Evolutionary conservation across 2,888 invertebrate genomes (phyloP), one percentile per base, ranked within the genome.

Genomic region (Prosapia bicincta): DNA sequence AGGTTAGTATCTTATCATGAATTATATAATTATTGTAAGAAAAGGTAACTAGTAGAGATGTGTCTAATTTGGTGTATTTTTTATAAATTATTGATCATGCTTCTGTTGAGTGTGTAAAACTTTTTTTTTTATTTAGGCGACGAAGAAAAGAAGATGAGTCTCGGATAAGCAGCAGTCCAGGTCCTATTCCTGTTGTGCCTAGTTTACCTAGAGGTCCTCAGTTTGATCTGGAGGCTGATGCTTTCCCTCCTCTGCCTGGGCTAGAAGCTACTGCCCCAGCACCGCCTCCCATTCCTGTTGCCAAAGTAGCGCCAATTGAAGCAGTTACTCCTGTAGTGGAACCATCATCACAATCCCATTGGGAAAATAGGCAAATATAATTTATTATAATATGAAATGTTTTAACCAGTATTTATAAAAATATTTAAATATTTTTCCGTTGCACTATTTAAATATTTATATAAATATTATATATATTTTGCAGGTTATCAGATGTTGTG

Each of bases 171-270:
- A 76, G 71, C 68, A 72, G 79, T 26, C 77, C 77, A 65, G 78
- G 76, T 32, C 79, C 77, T 76, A 69, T 80, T 78, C 78, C 80
- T 84, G 82, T 74, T 83, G 82, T 74, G 83, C 84, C 72, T 84
- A 83, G 75, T 73, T 81, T 79, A 67, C 84, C 84, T 77, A 84
- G 86, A 84, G 87, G 89, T 77, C 88, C 89, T 65, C 90, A 92
- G 83, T 94, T 94, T 85, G 93, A 94, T 85, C 87, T 94, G 81
- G 93, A 92, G 85, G 91, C 92, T 76, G 89, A 91, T 72, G 92
- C 93, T 74, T 94, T 94, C 84, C 94, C 94, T 79, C 94, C 94
- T 77, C 87, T 94, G 83, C 93, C 93, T 78, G 92, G 93, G 83
- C 85, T 88, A 78, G 87, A 87, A 79, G 84, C 84, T 77, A 75